A percentile compares a stretch with the other conserved stretches of the same genome.
Evolutionary conservation across 2,113 vertebrate genomes (phyloP).

Genomic region (Rhinolophus sinicus): DNA sequence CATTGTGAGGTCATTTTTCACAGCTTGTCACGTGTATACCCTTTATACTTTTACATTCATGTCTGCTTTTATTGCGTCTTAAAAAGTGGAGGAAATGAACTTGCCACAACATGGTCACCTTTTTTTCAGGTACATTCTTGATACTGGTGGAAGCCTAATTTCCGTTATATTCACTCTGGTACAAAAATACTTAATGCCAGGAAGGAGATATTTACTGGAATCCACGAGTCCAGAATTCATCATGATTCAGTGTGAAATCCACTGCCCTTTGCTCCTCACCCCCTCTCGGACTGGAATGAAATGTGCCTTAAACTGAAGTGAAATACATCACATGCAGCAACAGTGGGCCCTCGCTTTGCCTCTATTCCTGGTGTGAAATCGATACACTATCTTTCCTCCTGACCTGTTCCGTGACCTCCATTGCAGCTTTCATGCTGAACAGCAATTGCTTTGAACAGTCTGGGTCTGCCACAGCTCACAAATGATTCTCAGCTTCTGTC

Average conservation of each 20-base stretch:
- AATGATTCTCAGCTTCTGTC: constrained; percentile 87
- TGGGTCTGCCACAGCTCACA: constrained; percentile 90
- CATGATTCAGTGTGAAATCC: constrained; percentile 91
- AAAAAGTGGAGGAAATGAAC: constrained; percentile 50
- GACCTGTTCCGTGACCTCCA: constrained; percentile 93
- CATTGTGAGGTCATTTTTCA: constrained; percentile 19
- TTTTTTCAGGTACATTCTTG: constrained; percentile 53
- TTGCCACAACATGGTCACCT: constrained; percentile 34
- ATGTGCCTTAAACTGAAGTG: constrained; percentile 91
- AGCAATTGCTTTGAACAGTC: constrained; percentile 94
- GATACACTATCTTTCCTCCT: constrained; percentile 95
- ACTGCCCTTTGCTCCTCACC: constrained; percentile 89
- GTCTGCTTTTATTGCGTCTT: constrained; percentile 46
- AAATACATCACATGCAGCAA: constrained; percentile 90
- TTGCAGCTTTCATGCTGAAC: constrained; percentile 92
- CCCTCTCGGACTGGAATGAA: constrained; percentile 91
- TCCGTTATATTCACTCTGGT: constrained; percentile 85
- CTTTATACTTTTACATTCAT: constrained; percentile 38
- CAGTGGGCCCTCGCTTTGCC: constrained; percentile 86
- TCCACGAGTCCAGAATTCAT: constrained; percentile 91
- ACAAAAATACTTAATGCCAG: constrained; percentile 86
- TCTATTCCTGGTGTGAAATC: constrained; percentile 93
- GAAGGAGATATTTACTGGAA: constrained; percentile 89
- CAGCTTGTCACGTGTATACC: background rate
- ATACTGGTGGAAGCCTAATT: constrained; percentile 79